phyloP scores from a whole-genome alignment of 2,888 invertebrate genomes.

The Neuroscelio doddi region DNA sequence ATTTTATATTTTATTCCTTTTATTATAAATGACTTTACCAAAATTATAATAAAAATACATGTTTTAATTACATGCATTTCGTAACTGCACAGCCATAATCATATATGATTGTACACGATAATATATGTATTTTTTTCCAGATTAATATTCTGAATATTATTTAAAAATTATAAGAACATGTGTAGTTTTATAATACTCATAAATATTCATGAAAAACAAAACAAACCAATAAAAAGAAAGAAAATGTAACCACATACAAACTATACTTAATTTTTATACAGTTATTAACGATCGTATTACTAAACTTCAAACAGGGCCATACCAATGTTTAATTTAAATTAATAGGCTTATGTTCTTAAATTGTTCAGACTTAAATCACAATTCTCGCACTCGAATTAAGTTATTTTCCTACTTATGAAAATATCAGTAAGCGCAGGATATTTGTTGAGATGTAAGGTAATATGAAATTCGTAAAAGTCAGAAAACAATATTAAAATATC shows the following conservation, averaged over 20 bases:
- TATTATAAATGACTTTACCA: no score
- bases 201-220: no score
- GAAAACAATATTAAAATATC: not conserved
- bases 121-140: no score
- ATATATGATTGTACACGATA: no score
- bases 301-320: conserved; percentile 16
- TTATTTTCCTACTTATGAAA: not conserved
- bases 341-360: conserved; percentile 15
- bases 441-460: not conserved
- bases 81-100: no score
- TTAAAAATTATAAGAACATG: no score
- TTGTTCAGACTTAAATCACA: not conserved
- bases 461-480: not conserved
- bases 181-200: no score
- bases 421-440: not conserved
- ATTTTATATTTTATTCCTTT: no score
- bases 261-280: conserved; percentile 19
- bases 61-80: no score
- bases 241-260: conserved; percentile 3
- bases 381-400: not conserved
- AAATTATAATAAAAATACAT: no score
- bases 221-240: no score
- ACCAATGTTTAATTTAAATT: conserved; percentile 25
- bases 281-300: conserved; percentile 14
- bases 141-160: no score